phyloP scores from a whole-genome alignment of 2,113 vertebrate genomes.

The Hydrochoerus hydrochaeris region DNA sequence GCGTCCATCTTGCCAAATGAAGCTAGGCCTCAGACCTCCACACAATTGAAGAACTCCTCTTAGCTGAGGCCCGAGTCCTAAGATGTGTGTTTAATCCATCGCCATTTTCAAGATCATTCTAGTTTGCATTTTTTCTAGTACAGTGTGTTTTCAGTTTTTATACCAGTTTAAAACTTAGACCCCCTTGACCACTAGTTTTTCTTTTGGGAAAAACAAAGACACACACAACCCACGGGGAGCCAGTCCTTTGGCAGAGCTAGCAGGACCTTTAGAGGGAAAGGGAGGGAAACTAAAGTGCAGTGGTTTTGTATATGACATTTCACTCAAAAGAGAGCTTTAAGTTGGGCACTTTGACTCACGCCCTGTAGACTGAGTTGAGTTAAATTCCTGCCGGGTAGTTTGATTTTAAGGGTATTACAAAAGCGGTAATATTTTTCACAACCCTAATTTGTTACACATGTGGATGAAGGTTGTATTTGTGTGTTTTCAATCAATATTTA shows the following conservation, averaged over 20 bases:
- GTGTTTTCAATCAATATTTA: not conserved
- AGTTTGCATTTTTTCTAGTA: slow-evolving; percentile 64
- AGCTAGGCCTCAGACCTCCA: slow-evolving; percentile 84
- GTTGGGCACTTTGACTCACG: not conserved
- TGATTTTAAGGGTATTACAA: slow-evolving; percentile 9
- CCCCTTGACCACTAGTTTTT: slow-evolving; percentile 64
- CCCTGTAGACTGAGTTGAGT: not conserved
- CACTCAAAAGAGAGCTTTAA: not conserved
- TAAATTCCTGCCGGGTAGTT: slow-evolving; percentile 25
- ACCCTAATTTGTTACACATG: not conserved
- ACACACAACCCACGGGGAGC: slow-evolving; percentile 37
- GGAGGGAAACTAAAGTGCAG: not conserved
- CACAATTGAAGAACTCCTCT: slow-evolving; percentile 81
- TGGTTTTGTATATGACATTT: not conserved
- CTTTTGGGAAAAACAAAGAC: slow-evolving; percentile 65
- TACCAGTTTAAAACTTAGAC: slow-evolving; percentile 78
- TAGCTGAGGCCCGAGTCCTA: slow-evolving; percentile 56
- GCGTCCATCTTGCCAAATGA: slow-evolving; percentile 86
- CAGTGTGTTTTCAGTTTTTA: slow-evolving; percentile 57
- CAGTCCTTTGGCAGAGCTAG: not conserved
- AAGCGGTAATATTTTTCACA: not conserved
- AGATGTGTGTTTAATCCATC: slow-evolving; percentile 71
- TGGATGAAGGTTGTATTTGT: not conserved
- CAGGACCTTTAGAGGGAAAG: not conserved
- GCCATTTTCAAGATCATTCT: slow-evolving; percentile 68